Conservation (phyloP, 1,140 invertebrate species). For the Drosophila nigromelanica region DNA sequence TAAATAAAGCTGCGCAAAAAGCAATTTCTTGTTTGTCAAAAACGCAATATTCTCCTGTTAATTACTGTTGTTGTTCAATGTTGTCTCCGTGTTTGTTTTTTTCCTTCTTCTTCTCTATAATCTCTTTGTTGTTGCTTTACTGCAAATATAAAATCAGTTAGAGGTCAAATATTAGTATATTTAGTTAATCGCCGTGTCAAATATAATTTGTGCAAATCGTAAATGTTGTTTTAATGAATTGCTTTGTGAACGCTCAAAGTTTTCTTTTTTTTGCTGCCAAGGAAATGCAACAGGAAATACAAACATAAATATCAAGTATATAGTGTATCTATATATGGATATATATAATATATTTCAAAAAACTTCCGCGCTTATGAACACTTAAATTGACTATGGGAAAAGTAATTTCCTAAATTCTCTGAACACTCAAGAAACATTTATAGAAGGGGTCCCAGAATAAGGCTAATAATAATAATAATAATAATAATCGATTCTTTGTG, state of each 20-base stretch:
- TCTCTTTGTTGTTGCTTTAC: conserved; percentile 12
- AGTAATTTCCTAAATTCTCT: neutral
- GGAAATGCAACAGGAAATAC: conserved; percentile 35
- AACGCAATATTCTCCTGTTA: conserved; percentile 47
- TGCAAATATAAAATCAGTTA: conserved; percentile 24
- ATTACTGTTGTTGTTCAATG: conserved; percentile 13
- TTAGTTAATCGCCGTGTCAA: conserved; percentile 18
- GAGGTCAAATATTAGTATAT: conserved; percentile 29
- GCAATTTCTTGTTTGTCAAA: conserved; percentile 45
- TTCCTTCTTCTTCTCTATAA: conserved; percentile 7
- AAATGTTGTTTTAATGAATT: conserved; percentile 21
- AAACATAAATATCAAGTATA: neutral
- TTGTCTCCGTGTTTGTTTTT: conserved; percentile 26
- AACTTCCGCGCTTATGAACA: neutral
- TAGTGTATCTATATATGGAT: neutral
- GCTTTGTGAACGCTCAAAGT: conserved; percentile 15
- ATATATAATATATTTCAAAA: neutral
- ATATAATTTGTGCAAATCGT: conserved; percentile 5
- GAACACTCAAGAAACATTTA: too few relatives aligned
- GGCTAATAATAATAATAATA: too few relatives aligned
- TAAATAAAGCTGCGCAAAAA: conserved; percentile 27
- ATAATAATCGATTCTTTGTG: too few relatives aligned
- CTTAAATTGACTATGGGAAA: neutral
- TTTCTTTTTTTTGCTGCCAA: conserved; percentile 8
- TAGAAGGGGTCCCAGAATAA: too few relatives aligned